phyloP scores from a whole-genome alignment of 2,797 vertebrate species.

The Gouania willdenowi region DNA sequence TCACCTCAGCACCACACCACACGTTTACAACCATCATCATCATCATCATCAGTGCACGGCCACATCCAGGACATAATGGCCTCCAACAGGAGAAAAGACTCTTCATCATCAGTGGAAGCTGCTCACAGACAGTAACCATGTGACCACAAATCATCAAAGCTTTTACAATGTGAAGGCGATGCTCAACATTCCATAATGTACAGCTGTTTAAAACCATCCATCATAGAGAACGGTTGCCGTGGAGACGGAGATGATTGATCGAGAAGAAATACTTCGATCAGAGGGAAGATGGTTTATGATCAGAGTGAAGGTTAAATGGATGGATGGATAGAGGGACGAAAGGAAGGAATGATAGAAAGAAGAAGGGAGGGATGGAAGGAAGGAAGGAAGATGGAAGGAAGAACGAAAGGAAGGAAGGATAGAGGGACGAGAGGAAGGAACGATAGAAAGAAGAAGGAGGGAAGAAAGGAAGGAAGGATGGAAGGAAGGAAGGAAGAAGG shows the following conservation, averaged over 20 bases:
- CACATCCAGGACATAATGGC: conserved; percentile 3
- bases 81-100: conserved; percentile 6
- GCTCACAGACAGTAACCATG: not conserved
- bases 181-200: conserved; percentile 32
- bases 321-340: too few species aligned
- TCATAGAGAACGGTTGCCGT: conserved; percentile 21
- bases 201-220: conserved; percentile 21
- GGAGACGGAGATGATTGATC: conserved; percentile 19
- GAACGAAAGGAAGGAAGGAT: too few species aligned
- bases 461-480: too few species aligned
- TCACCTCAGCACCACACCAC: conserved; percentile 7
- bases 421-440: too few species aligned
- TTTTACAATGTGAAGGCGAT: conserved; percentile 20
- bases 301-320: conserved; percentile 25
- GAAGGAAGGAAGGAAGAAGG: too few species aligned
- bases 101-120: conserved; percentile 18
- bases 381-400: too few species aligned
- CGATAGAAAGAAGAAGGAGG: too few species aligned
- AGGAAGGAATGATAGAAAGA: too few species aligned
- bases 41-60: not conserved
- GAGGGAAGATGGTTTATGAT: conserved; percentile 19
- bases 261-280: conserved; percentile 29
- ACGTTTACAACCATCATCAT: conserved; percentile 6
- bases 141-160: conserved; percentile 13
- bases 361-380: too few species aligned